These are phyloP conservation scores for Heliornis fulica DNA, from an alignment of 2,113 vertebrate genomes.

Conservation along the genomic window DNA sequence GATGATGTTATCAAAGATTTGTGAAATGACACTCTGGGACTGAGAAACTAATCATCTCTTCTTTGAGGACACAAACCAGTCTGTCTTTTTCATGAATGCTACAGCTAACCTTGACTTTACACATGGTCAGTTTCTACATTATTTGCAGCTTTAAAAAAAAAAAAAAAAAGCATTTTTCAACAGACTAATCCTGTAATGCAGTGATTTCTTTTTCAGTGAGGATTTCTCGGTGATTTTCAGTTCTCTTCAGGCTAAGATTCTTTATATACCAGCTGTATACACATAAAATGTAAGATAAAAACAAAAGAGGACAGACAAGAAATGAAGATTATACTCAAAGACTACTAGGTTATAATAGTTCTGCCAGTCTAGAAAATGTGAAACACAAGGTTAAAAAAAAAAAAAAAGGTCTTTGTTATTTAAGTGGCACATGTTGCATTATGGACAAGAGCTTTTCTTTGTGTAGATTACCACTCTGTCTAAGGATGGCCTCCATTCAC, in stretches of 20 bases:
- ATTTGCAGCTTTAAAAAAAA: not conserved
- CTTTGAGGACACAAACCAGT: not conserved
- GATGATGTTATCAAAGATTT: constrained; percentile 39
- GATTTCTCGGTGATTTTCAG: constrained; percentile 36
- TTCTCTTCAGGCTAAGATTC: constrained; percentile 9
- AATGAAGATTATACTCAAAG: not conserved
- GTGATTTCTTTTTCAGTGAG: constrained; percentile 16
- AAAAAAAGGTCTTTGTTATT: not conserved
- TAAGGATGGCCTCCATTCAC: not conserved
- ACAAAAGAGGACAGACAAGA: not conserved
- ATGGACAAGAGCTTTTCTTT: not conserved
- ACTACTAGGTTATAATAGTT: not conserved
- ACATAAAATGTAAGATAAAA: constrained; percentile 29
- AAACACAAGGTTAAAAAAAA: not conserved
- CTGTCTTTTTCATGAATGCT: not conserved
- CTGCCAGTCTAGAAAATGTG: not conserved
- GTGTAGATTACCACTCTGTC: not conserved
- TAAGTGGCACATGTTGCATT: not conserved
- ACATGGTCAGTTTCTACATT: not conserved
- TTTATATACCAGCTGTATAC: constrained; percentile 23
- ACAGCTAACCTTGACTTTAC: constrained; percentile 19
- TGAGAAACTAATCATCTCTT: not conserved
- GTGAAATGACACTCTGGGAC: constrained; percentile 10
- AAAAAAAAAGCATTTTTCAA: not conserved
- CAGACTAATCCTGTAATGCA: constrained; percentile 31